Evolutionary conservation across 2,113 vertebrate genomes (phyloP).

Genomic region (Heterocephalus glaber): DNA sequence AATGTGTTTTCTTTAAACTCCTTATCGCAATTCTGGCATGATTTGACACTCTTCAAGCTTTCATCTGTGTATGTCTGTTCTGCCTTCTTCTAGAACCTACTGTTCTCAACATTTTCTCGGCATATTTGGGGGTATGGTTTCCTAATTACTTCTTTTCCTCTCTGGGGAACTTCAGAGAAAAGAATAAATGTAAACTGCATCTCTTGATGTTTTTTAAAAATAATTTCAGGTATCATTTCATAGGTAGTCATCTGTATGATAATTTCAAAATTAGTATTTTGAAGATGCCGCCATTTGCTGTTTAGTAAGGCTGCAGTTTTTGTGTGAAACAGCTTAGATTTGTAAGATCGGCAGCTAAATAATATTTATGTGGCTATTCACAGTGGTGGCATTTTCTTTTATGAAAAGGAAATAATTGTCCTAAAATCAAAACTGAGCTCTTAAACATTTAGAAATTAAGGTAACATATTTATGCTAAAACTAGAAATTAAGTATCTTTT

Average conservation of each 20-base stretch:
- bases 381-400: background rate
- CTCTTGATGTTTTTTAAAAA: background rate
- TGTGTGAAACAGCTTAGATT: conserved; percentile 25
- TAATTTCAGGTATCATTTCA: background rate
- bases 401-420: background rate
- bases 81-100: background rate
- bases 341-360: background rate
- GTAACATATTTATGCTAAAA: background rate
- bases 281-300: background rate
- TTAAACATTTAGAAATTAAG: conserved; percentile 16
- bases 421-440: conserved; percentile 46
- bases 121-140: background rate
- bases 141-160: background rate
- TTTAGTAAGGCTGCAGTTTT: background rate
- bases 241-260: background rate
- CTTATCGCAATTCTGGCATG: background rate
- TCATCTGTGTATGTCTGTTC: background rate
- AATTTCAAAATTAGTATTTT: conserved; percentile 19
- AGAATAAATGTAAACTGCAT: background rate
- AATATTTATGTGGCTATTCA: background rate
- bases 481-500: background rate
- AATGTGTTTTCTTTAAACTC: conserved; percentile 4
- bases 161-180: background rate
- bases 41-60: conserved; percentile 18
- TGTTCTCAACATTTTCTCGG: conserved; percentile 15